A percentile compares a stretch with the other conserved stretches of the same genome.
Conservation (phyloP, 2,888 invertebrate species). For the Suillia variegata region DNA sequence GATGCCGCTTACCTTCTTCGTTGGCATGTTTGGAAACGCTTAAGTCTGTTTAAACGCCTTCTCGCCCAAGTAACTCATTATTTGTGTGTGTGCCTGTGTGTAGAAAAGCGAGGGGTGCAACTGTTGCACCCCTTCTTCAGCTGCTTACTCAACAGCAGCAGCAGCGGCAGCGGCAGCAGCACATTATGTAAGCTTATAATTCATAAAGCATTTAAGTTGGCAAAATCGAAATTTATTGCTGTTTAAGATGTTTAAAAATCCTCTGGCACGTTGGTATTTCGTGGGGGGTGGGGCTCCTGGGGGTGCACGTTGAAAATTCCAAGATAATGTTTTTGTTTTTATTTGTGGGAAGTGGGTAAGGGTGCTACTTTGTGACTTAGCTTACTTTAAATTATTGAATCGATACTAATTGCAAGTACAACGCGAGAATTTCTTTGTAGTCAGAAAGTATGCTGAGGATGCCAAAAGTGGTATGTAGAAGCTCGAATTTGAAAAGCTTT, state of each 20-base stretch:
- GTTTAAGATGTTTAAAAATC: slow-evolving; percentile 53
- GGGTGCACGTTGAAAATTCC: slow-evolving; percentile 16
- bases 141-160: no score
- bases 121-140: slow-evolving; percentile 9
- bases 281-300: not conserved
- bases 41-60: slow-evolving; percentile 36
- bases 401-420: no score
- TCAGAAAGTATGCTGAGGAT: no score
- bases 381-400: no score
- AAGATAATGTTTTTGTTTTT: not conserved
- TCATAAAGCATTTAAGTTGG: slow-evolving; percentile 59
- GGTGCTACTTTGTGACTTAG: no score
- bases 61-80: not conserved
- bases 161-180: no score
- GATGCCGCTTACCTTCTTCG: slow-evolving; percentile 32
- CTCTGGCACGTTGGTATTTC: slow-evolving; percentile 26
- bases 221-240: slow-evolving; percentile 61
- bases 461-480: no score
- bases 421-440: no score
- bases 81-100: not conserved
- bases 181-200: slow-evolving; percentile 54
- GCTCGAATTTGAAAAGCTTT: no score
- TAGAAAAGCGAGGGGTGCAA: not conserved
- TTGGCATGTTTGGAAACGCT: slow-evolving; percentile 45
- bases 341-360: no score